These are phyloP conservation scores for Sarcophaga variegata DNA, from an alignment of 2,888 invertebrate genomes.

Conservation along the genomic window DNA sequence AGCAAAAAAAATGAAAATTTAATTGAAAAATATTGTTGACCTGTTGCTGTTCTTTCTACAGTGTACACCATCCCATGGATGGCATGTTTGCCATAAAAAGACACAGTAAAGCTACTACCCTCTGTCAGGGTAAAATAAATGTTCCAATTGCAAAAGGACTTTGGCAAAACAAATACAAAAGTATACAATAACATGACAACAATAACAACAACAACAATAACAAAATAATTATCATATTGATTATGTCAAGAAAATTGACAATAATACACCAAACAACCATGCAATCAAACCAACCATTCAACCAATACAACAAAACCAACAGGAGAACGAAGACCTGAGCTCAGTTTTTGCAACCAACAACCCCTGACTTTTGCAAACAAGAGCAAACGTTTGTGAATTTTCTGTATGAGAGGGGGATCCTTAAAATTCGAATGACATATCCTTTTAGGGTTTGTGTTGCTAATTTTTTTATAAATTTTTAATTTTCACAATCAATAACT, in stretches of 20 bases:
- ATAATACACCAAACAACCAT: slow-evolving; percentile 24
- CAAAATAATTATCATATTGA: slow-evolving; percentile 65
- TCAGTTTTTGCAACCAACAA: slow-evolving; percentile 39
- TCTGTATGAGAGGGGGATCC: slow-evolving; percentile 21
- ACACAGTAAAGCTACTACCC: too few species aligned
- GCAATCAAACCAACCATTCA: slow-evolving; percentile 27
- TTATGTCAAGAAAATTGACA: slow-evolving; percentile 62
- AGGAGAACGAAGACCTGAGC: too few species aligned
- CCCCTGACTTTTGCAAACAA: slow-evolving; percentile 29
- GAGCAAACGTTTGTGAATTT: background rate
- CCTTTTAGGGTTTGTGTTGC: slow-evolving; percentile 24
- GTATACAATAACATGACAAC: background rate
- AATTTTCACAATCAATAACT: slow-evolving; percentile 51
- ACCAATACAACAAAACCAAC: background rate
- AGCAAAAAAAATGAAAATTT: slow-evolving; percentile 23
- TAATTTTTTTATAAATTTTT: slow-evolving; percentile 44
- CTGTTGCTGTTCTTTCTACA: slow-evolving; percentile 38
- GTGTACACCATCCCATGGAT: too few species aligned
- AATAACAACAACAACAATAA: background rate
- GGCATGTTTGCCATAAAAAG: background rate
- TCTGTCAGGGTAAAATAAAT: too few species aligned
- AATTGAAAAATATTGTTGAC: slow-evolving; percentile 52
- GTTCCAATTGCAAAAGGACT: too few species aligned
- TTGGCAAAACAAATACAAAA: background rate
- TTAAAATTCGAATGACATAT: slow-evolving; percentile 46